A percentile compares a stretch with the other conserved stretches of the same genome.
phyloP scores from a whole-genome alignment of 2,797 vertebrate species.

The Eidolon dupreanum region DNA sequence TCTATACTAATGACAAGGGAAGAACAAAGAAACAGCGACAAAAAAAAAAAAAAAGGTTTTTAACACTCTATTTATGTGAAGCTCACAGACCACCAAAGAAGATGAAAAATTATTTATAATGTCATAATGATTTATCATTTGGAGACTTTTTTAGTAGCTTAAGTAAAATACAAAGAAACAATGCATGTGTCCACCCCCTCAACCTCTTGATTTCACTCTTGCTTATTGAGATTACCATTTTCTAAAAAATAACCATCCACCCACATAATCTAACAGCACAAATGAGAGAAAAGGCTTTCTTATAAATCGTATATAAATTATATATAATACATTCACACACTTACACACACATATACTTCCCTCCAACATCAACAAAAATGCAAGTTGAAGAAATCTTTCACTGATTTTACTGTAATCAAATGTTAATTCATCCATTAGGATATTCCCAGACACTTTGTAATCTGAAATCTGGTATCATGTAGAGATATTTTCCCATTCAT shows the following conservation, averaged over 20 bases:
- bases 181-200: conserved; percentile 65
- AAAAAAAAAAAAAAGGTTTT: conserved; percentile 70
- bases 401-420: not conserved
- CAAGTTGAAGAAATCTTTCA: not conserved
- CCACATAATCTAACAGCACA: conserved; percentile 55
- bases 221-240: conserved; percentile 75
- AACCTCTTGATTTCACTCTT: conserved; percentile 46
- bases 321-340: not conserved
- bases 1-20: conserved; percentile 83
- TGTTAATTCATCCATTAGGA: not conserved
- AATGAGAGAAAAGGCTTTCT: not conserved
- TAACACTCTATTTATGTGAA: conserved; percentile 82
- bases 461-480: not conserved
- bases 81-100: conserved; percentile 85
- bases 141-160: conserved; percentile 66
- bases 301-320: not conserved
- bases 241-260: conserved; percentile 70
- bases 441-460: not conserved
- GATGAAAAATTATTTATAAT: conserved; percentile 85
- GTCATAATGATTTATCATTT: conserved; percentile 82
- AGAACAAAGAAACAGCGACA: conserved; percentile 61
- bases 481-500: conserved; percentile 4
- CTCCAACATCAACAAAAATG: not conserved
- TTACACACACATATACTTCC: not conserved
- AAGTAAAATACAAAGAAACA: conserved; percentile 81